These are phyloP conservation scores for Diacarnus erythraeanus DNA, from an alignment of 37 sponge, comb jelly and placozoan genomes.

Conservation along the genomic window DNA sequence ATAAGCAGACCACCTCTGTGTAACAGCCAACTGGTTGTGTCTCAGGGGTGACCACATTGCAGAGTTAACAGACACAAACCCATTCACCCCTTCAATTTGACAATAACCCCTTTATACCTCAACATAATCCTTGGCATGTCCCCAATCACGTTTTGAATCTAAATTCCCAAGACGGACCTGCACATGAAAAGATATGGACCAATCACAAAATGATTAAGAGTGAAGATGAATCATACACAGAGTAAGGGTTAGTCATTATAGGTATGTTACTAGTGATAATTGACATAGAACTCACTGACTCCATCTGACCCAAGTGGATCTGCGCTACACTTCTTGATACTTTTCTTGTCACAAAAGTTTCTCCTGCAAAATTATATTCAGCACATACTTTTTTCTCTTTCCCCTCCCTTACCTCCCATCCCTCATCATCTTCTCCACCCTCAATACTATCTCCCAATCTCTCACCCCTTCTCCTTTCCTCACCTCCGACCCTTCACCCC, in stretches of 20 bases:
- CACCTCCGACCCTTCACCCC: neutral
- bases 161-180: constrained; percentile 85
- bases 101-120: too few relatives aligned
- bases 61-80: neutral
- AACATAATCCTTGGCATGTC: constrained; percentile 93
- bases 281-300: constrained; percentile 42
- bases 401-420: neutral
- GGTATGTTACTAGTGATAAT: too few relatives aligned
- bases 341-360: constrained; percentile 93
- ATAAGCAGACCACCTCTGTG: too few relatives aligned
- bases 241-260: too few relatives aligned
- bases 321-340: constrained; percentile 87
- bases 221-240: too few relatives aligned
- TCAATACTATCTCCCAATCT: neutral
- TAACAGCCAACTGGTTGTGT: too few relatives aligned
- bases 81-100: neutral
- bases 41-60: too few relatives aligned
- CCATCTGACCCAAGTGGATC: constrained; percentile 72
- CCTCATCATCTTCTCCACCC: neutral
- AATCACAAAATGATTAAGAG: too few relatives aligned
- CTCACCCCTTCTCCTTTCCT: neutral
- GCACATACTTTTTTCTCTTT: too few relatives aligned
- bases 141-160: constrained; percentile 92
- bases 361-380: too few relatives aligned
- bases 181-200: neutral